A percentile compares a stretch with the other conserved stretches of the same genome.
phyloP scores from a whole-genome alignment of 53 echinoderm and acorn worm genomes.

The Paracentrotus lividus region DNA sequence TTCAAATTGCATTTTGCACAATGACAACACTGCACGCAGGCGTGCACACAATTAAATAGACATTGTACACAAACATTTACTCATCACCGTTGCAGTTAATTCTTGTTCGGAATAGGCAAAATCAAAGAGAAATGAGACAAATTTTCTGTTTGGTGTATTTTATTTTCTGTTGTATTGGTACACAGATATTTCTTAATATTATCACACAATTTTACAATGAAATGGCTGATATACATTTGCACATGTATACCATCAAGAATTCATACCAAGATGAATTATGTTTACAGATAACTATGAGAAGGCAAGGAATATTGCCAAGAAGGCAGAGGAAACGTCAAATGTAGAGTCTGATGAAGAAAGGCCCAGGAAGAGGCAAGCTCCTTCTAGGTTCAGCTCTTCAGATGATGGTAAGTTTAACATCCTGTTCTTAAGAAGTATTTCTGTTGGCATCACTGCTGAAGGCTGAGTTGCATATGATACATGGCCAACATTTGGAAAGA shows the following conservation, averaged over 20 bases:
- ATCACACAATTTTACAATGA: slow-evolving; percentile 34
- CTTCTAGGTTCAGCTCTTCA: slow-evolving; percentile 57
- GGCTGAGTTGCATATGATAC: slow-evolving; percentile 43
- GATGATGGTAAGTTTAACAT: slow-evolving; percentile 40
- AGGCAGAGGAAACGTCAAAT: slow-evolving; percentile 70
- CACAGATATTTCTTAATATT: too few species aligned
- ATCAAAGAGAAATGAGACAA: slow-evolving; percentile 24
- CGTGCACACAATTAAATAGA: slow-evolving; percentile 26
- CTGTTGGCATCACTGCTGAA: slow-evolving; percentile 51
- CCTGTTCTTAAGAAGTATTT: slow-evolving; percentile 45
- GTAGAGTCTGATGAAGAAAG: slow-evolving; percentile 61
- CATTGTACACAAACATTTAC: slow-evolving; percentile 10
- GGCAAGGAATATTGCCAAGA: slow-evolving; percentile 59
- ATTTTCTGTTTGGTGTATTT: slow-evolving; percentile 36
- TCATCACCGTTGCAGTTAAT: slow-evolving; percentile 39
- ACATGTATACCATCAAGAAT: slow-evolving; percentile 49
- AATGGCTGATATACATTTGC: slow-evolving; percentile 49
- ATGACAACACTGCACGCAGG: slow-evolving; percentile 45
- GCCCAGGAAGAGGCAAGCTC: slow-evolving; percentile 65
- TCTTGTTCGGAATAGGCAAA: slow-evolving; percentile 46
- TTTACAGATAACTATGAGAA: slow-evolving; percentile 72
- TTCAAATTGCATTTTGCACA: slow-evolving; percentile 34
- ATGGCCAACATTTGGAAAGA: slow-evolving; percentile 45
- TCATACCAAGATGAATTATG: slow-evolving; percentile 48
- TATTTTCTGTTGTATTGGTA: slow-evolving; percentile 48